Conservation (phyloP, 2,797 vertebrate species). For the Danio aesculapii region DNA sequence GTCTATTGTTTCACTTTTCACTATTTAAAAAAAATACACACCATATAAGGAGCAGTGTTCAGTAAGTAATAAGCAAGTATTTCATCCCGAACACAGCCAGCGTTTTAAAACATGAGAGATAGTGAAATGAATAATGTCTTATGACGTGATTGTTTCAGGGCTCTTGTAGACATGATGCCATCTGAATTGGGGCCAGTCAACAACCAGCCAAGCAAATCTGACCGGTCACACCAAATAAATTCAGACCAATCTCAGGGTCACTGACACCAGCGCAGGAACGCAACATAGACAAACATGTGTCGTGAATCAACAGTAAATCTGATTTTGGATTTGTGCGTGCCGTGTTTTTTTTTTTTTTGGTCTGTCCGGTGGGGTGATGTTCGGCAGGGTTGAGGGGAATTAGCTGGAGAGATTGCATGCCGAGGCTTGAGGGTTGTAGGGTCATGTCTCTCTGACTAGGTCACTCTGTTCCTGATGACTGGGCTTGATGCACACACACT, state of each 20-base stretch:
- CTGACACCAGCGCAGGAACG: constrained; percentile 27
- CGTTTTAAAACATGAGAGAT: constrained; percentile 36
- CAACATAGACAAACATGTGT: constrained; percentile 31
- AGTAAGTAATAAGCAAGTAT: not conserved
- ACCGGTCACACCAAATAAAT: constrained; percentile 54
- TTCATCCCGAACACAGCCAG: constrained; percentile 10
- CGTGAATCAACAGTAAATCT: constrained; percentile 10
- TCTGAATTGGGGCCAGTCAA: constrained; percentile 48
- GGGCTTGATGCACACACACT: constrained; percentile 35
- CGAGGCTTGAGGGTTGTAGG: constrained; percentile 33
- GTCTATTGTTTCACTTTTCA: not conserved
- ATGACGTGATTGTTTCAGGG: constrained; percentile 54
- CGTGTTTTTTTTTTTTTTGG: not conserved
- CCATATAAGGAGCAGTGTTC: not conserved
- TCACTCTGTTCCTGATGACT: constrained; percentile 43
- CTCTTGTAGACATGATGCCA: constrained; percentile 46
- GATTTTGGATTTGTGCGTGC: not conserved
- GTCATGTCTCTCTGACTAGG: constrained; percentile 49
- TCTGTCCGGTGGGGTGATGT: constrained; percentile 12
- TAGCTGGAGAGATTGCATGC: constrained; percentile 37
- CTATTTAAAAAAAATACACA: not conserved
- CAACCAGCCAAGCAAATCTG: constrained; percentile 50
- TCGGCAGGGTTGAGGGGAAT: constrained; percentile 26
- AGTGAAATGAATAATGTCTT: constrained; percentile 43
- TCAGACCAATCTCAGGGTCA: constrained; percentile 37